These are phyloP conservation scores for Caenorhabditis sp. DNA, from an alignment of 2,888 invertebrate genomes.

Conservation along the genomic window DNA sequence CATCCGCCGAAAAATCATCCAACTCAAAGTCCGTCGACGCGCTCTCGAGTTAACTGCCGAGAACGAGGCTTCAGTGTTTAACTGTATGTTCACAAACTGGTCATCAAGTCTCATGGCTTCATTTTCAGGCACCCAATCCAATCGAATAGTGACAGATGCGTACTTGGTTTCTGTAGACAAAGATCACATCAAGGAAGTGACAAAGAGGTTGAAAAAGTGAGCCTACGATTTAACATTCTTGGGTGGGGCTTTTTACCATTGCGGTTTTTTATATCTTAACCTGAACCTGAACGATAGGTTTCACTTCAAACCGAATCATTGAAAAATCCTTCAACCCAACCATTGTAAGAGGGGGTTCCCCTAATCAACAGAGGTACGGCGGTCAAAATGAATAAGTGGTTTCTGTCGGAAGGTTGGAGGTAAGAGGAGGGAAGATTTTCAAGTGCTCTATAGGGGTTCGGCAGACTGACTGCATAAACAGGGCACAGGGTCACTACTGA, in stretches of 20 bases:
- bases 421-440: slow-evolving; percentile 6
- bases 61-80: slow-evolving; percentile 61
- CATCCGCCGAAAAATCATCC: slow-evolving; percentile 95
- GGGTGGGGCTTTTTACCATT: too few species aligned
- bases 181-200: slow-evolving; percentile 71
- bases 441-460: slow-evolving; percentile 26
- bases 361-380: slow-evolving; percentile 27
- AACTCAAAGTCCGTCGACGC: slow-evolving; percentile 89
- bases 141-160: slow-evolving; percentile 69
- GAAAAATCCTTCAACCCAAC: too few species aligned
- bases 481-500: neutral
- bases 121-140: slow-evolving; percentile 55
- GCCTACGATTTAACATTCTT: too few species aligned
- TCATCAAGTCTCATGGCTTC: neutral
- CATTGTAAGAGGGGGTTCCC: neutral
- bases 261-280: too few species aligned
- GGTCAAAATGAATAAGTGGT: slow-evolving; percentile 14
- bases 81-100: slow-evolving; percentile 32
- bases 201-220: slow-evolving; percentile 72
- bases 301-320: too few species aligned
- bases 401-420: neutral
- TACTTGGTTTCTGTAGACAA: slow-evolving; percentile 76
- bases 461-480: slow-evolving; percentile 28
- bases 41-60: slow-evolving; percentile 86
- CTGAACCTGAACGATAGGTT: too few species aligned